Base-by-base conservation (phyloP, 2,113 vertebrate species). In the Pleuronectes platessa region DNA sequence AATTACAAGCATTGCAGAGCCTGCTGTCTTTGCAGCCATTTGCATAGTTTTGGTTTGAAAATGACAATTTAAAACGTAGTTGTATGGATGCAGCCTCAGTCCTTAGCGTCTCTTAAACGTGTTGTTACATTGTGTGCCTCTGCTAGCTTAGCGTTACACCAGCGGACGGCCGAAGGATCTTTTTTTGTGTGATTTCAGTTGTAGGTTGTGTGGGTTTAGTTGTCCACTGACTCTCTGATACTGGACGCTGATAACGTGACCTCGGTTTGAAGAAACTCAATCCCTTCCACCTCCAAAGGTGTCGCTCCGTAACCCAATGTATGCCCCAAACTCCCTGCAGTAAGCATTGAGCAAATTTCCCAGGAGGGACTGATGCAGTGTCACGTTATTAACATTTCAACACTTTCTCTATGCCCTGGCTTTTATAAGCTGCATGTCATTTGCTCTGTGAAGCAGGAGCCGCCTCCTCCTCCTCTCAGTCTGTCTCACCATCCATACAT, bases 401-500 rank as follows among this genome's bases (percentile, higher is more conserved):
- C 55, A 65, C 77, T 72, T 74, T 75, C 71, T 83, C 40, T 27
- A 60, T 76, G 72, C 56, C 58, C 47, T 7, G 74, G 71, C 61
- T 79, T 73, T 78, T 70, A 8, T 63, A 68, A 72, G 77, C 82
- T 59, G 66, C 74, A 81, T 84, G 83, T 86, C 75, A 81, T 21
- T 74, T 31, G 79, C 73, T 81, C 54, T 55, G 64, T 65, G 67
- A 55, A 72, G 72, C 84, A 76, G 58, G 40, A 78, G 27, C 78
- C 81, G 71, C 87, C 86, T 89, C 89, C 80, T 84, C 86, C 86
- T 83, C 79, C 81, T 81, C 82, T 85, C 79, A 67, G 81, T 85
- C 88, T 82, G 82, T 78, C 78, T 88, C 75, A 83, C 76, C 86
- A 82, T 82, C 77, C 69, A 86, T 88, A 92, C 83, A 88, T 92